Conservation (phyloP, 2,888 invertebrate genomes). For the Theretra japonica region DNA sequence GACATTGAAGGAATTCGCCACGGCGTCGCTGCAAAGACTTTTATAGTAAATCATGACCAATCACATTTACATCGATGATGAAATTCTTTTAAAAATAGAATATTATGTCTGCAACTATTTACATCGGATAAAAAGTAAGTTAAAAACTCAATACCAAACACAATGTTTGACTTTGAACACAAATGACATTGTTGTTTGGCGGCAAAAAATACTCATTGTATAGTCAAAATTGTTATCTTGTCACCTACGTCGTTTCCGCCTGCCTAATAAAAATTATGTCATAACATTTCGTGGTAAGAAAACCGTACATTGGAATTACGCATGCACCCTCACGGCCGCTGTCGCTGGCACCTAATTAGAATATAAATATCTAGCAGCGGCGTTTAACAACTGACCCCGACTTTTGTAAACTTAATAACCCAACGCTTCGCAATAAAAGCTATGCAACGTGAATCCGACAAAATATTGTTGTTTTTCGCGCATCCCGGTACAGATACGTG, state of each 20-base stretch:
- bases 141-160: background rate
- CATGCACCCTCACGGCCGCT: constrained; percentile 73
- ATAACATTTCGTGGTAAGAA: constrained; percentile 67
- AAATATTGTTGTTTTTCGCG: constrained; percentile 47
- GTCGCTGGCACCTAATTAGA: constrained; percentile 77
- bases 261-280: constrained; percentile 65
- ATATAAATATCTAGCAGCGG: constrained; percentile 75
- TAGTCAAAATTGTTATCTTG: constrained; percentile 37
- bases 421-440: constrained; percentile 56
- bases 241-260: constrained; percentile 55
- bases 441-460: constrained; percentile 54
- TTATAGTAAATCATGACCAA: constrained; percentile 56
- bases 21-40: constrained; percentile 52
- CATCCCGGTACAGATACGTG: constrained; percentile 27
- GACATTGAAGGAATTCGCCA: constrained; percentile 65
- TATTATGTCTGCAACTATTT: constrained; percentile 31
- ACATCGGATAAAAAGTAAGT: background rate
- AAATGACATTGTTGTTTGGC: background rate
- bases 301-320: constrained; percentile 70
- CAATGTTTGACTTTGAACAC: constrained; percentile 1
- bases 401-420: constrained; percentile 73
- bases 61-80: constrained; percentile 53
- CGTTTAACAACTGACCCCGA: constrained; percentile 74
- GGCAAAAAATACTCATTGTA: background rate
- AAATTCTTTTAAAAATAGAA: constrained; percentile 46